Base-by-base conservation (phyloP, 2,888 invertebrate genomes). In the Xestobium rufovillosum region DNA sequence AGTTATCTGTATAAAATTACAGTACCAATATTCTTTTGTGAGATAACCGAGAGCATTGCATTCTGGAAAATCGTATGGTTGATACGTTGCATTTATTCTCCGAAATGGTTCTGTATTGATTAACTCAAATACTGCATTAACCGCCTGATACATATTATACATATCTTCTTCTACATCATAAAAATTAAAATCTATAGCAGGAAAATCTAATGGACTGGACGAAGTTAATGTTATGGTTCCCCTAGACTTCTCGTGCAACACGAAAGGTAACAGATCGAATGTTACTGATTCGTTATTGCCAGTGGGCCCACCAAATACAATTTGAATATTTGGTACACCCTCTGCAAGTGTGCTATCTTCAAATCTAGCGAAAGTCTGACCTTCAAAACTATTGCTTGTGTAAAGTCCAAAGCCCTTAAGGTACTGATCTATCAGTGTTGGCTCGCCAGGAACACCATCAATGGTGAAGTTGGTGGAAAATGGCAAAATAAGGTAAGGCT, bases 131-230 rank as follows among this genome's bases (percentile, higher is more conserved):
- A 48, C 33, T 10, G 33, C 40, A 9, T 75, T 65, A 3, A 80
- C 69, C 1, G 76, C 74, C 10, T 71, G 67, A 1, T 80, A 68
- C 4, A 80, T 62, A 2, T 73, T 76, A 50, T 87, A 85, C 1
- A 75, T 61, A 50, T 87, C 85, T 11, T 49, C 33, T 9, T 42
- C 33, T 35, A 57, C 55, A 0, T 47, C 42, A 3, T 53, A 48
- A 26, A 45, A 55, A n/a, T 50, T 48, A 1, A 49, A 45, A 38
- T 59, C 43, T 3, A 60, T 57, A 3, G 47, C 3, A 0, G 59
- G 59, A 39, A 53, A 55, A 23, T 57, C 56, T 11, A 49, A 43
- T 3, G 58, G 55, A 41, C 49, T 44, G 1, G 37, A 48, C 4
- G 59, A 53, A 42, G 49, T 49, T 14, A 61, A 38, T 14, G 42